Conservation (phyloP, 1,140 invertebrate genomes). For the Lethocerus indicus region DNA sequence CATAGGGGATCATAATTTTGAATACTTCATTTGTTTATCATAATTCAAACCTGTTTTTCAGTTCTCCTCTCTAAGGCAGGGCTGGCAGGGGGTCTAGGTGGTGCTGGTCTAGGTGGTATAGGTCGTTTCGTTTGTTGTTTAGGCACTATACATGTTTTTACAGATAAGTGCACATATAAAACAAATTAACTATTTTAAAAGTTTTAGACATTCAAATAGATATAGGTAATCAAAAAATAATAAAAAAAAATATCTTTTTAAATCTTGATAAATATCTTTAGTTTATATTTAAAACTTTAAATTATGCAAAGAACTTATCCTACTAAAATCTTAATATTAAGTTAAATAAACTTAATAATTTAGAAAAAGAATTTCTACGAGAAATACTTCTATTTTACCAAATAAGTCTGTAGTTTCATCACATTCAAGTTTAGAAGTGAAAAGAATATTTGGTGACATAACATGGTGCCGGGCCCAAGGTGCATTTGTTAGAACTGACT, state of each 20-base stretch:
- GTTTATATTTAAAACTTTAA: neutral
- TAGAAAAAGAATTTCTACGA: too few relatives aligned
- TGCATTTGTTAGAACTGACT: slow-evolving; percentile 39
- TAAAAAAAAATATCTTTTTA: neutral
- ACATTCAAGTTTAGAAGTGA: slow-evolving; percentile 63
- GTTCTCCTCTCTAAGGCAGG: neutral
- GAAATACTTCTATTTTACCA: slow-evolving; percentile 23
- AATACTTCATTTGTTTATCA: too few relatives aligned
- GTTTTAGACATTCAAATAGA: neutral
- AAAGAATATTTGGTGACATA: slow-evolving; percentile 41
- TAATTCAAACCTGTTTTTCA: neutral
- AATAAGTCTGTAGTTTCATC: slow-evolving; percentile 69
- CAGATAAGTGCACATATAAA: slow-evolving; percentile 7
- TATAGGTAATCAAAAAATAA: neutral
- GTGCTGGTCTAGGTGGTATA: slow-evolving; percentile 14
- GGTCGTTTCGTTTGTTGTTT: slow-evolving; percentile 8
- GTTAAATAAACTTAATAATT: neutral
- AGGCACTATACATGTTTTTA: too few relatives aligned
- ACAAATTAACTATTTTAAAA: neutral
- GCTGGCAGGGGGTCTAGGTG: slow-evolving; percentile 13
- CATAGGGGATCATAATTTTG: too few relatives aligned
- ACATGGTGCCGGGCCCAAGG: slow-evolving; percentile 54
- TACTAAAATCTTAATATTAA: neutral
- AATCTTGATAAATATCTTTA: neutral
- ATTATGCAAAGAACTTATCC: neutral